These are phyloP conservation scores for Morpho helenor DNA, from an alignment of 2,888 invertebrate species.

Conservation along the genomic window DNA sequence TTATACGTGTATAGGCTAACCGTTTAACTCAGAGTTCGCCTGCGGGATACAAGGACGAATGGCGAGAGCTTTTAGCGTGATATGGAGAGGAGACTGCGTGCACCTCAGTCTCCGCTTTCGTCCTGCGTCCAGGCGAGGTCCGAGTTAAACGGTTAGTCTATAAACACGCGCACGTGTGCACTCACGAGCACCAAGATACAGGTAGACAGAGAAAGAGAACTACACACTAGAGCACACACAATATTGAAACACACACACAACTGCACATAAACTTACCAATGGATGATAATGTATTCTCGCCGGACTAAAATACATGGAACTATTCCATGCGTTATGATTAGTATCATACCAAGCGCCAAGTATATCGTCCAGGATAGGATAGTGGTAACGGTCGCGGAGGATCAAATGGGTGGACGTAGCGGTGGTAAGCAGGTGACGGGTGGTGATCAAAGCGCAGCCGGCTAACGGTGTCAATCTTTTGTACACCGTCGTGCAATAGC, in stretches of 20 bases:
- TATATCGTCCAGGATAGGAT: constrained; percentile 28
- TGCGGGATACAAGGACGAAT: too few relatives aligned
- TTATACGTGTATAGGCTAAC: too few relatives aligned
- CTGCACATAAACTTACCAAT: constrained; percentile 26
- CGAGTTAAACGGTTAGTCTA: too few relatives aligned
- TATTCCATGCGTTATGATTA: constrained; percentile 28
- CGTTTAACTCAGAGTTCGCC: too few relatives aligned
- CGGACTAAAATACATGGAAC: constrained; percentile 39
- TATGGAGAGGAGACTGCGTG: too few relatives aligned
- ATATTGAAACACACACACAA: too few relatives aligned
- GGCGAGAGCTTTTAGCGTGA: too few relatives aligned
- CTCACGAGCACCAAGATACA: too few relatives aligned
- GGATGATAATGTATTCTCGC: constrained; percentile 48
- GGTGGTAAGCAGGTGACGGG: constrained; percentile 46
- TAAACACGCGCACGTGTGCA: too few relatives aligned
- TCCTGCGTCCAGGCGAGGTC: too few relatives aligned
- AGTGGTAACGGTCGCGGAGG: constrained; percentile 29
- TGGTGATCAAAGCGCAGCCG: constrained; percentile 44
- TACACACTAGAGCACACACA: neutral
- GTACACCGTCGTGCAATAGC: constrained; percentile 45
- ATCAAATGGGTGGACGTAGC: constrained; percentile 46
- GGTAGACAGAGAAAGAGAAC: neutral
- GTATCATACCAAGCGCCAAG: constrained; percentile 51
- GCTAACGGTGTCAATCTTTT: constrained; percentile 33
- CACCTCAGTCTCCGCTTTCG: too few relatives aligned